phyloP scores from a whole-genome alignment of 2,113 vertebrate genomes.

The Cryptotis parvus region DNA sequence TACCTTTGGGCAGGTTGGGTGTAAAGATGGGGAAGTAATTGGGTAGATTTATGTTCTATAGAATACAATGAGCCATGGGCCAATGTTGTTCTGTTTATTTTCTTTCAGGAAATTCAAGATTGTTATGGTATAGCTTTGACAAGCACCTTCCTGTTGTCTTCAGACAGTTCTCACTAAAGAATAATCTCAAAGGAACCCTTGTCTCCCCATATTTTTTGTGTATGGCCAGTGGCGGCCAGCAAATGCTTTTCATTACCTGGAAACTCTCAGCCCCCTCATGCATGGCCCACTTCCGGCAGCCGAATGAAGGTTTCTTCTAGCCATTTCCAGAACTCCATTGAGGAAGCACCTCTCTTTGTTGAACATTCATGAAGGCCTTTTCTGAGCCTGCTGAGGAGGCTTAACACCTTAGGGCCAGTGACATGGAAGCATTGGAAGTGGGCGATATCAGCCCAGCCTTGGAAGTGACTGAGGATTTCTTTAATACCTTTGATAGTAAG shows the following conservation, averaged over 20 bases:
- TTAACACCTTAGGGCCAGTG: constrained; percentile 20
- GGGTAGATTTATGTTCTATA: background rate
- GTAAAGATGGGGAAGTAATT: background rate
- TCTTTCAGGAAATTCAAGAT: constrained; percentile 77
- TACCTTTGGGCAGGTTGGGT: background rate
- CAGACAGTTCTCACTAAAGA: constrained; percentile 3
- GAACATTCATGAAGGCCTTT: constrained; percentile 65
- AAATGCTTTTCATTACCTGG: background rate
- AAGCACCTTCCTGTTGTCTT: constrained; percentile 51
- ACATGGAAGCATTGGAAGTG: constrained; percentile 95
- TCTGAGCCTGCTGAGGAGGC: background rate
- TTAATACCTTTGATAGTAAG: constrained; percentile 91
- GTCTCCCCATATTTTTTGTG: background rate
- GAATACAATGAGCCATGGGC: background rate
- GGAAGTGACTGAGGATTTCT: constrained; percentile 98
- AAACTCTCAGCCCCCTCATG: background rate
- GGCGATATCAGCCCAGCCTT: constrained; percentile 97
- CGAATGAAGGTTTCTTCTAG: constrained; percentile 16
- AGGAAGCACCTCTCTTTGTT: background rate
- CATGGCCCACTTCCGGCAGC: background rate
- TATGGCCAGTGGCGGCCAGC: background rate
- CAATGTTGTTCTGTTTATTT: constrained; percentile 72
- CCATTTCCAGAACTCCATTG: constrained; percentile 9
- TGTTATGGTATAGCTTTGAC: background rate
- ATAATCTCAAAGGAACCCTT: constrained; percentile 30